Evolutionary conservation across 2,888 invertebrate genomes (phyloP).

Genomic region (Sinhomidia bicolor): DNA sequence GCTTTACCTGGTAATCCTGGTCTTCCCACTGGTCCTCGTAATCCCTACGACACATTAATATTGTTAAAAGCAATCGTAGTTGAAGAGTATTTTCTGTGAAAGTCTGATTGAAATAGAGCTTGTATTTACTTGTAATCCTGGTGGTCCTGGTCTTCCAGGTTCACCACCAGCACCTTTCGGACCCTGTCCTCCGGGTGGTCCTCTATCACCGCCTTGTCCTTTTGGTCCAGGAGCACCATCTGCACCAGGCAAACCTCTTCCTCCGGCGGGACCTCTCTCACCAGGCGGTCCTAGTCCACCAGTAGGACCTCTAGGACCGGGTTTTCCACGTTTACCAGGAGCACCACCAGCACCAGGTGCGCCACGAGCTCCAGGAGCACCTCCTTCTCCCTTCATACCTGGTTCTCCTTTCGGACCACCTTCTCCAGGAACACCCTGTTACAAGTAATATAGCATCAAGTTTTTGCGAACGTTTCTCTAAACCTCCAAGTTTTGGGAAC

Average conservation of each 20-base stretch:
- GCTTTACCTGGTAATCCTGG: constrained; percentile 87
- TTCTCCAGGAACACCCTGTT: constrained; percentile 89
- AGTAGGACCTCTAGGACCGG: constrained; percentile 88
- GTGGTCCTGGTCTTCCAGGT: constrained; percentile 84
- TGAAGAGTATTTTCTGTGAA: background rate
- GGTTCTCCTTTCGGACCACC: constrained; percentile 88
- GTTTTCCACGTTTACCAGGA: constrained; percentile 90
- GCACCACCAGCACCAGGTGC: constrained; percentile 88
- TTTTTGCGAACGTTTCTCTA: no score
- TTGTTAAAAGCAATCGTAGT: background rate
- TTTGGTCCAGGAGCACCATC: constrained; percentile 84
- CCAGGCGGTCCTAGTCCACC: constrained; percentile 90
- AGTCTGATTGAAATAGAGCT: no score
- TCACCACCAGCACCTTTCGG: constrained; percentile 90
- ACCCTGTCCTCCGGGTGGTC: constrained; percentile 87
- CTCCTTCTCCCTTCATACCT: constrained; percentile 90
- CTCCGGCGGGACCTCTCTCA: constrained; percentile 87
- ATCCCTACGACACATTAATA: constrained; percentile 83
- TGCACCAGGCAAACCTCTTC: constrained; percentile 88
- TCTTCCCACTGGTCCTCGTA: constrained; percentile 86
- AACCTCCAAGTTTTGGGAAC: no score
- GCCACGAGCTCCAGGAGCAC: constrained; percentile 88
- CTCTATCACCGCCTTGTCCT: constrained; percentile 89
- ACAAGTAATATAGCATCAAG: background rate
- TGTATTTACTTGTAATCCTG: constrained; percentile 84